Base-by-base conservation (phyloP, 2,797 vertebrate species). In the Capromys pilorides region DNA sequence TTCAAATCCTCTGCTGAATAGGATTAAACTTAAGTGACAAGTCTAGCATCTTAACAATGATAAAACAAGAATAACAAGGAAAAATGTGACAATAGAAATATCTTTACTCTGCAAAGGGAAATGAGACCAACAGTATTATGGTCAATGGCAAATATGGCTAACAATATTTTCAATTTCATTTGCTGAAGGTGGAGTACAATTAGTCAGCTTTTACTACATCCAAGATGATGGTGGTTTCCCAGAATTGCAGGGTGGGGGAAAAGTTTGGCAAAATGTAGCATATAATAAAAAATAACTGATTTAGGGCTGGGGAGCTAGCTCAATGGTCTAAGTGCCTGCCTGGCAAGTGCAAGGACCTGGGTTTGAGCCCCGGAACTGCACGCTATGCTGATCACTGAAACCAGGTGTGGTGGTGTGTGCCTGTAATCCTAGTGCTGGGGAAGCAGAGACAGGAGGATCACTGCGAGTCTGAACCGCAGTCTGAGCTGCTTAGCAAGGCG, bases 231-330 rank as follows among this genome's bases (percentile, higher is more conserved):
- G 49, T 66, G 39, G 86, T 28, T 73, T 95, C 28, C 14, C 54
- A 87, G 75, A 92, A 95, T 54, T 94, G 39, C 8, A 90, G 39
- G 57, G n/a, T 71, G 24, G 28, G 86, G 7, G 36, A 61, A 86
- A 64, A 91, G 9, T 94, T 28, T 86, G 84, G 80, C 64, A 93
- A 97, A 93, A 95, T 61, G 85, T 1, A 86, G 24, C 49, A 80
- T 49, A 73, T 5, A 61, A 84, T 94, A 13, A 54, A 54, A 54
- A 54, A 54, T 45, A 45, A 54, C 14, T 54, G 54, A 14, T 16
- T 54, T 54, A 54, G 54, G 16, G 54, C 54, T 57, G 16, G 54
- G 16, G 54, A 54, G 16, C 14, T 57, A 57, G 54, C 54, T 57
- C 18, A 14, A 14, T 14, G 4, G 54, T 57, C 54, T 57, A 57